Evolutionary conservation across 2,888 invertebrate genomes (phyloP), one percentile per base, ranked within the genome.

Genomic region (Agonopterix arenella): DNA sequence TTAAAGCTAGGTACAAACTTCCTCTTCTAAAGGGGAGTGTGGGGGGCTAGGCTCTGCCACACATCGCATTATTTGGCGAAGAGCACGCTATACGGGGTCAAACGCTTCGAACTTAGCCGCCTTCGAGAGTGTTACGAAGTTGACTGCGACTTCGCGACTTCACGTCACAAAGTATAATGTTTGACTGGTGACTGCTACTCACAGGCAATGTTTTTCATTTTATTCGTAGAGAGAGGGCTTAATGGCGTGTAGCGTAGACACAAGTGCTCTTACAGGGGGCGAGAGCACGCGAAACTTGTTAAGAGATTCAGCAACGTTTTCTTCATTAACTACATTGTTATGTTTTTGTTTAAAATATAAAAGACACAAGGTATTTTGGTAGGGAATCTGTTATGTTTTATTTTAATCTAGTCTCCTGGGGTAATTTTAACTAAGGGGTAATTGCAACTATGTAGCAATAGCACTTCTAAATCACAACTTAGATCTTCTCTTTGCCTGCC

Each of bases 1-100:
- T 78, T 79, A 78, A 74, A 78, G 74, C 73, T 77, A 73, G 75
- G 72, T 67, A 66, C 64, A 67, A 81, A 80, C 73, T 80, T 77
- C 61, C 61, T 64, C 64, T 55, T 57, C 49, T 28, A 28, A 28
- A 28, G 28, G 28, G 54, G 58, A 50, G 51, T 50, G 52, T 57
- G 49, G 58, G 55, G 45, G 49, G 58, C 49, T 50, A 47, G 51
- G 62, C 65, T 67, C 58, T 61, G 64, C 61, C 63, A 66, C 68
- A 73, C 70, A 68, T 70, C 57, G 64, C 64, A 61, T 73, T 78
- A 76, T 76, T 77, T 37, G 48, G 46, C 16, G 42, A 56, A 61
- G 59, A 57, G 59, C 60, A 60, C 62, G 57, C 51, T 54, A 66
- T 65, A 58, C 66, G 70, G 73, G 74, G 79, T 80, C 80, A 75